phyloP scores from a whole-genome alignment of 2,888 invertebrate genomes.

The Dicycla oo region DNA sequence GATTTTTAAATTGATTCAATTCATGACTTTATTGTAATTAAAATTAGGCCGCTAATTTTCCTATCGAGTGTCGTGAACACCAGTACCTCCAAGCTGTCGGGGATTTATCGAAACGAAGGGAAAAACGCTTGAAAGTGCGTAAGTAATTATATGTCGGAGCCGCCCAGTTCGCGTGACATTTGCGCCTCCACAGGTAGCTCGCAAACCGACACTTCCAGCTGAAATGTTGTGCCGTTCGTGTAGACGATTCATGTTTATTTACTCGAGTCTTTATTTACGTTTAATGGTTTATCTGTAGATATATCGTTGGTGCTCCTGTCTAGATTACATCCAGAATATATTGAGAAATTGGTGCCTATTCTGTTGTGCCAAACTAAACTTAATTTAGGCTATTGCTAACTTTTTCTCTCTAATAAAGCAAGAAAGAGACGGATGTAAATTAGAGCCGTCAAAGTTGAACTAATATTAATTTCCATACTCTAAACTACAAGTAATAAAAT shows the following conservation, averaged over 20 bases:
- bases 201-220: conserved; percentile 59
- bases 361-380: too few relatives aligned
- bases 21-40: background rate
- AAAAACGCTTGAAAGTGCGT: conserved; percentile 38
- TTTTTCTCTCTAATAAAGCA: too few relatives aligned
- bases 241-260: conserved; percentile 50
- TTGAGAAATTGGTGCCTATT: too few relatives aligned
- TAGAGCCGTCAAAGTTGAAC: too few relatives aligned
- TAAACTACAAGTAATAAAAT: too few relatives aligned
- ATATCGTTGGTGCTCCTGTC: background rate
- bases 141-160: conserved; percentile 69
- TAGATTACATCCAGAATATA: background rate
- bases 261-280: conserved; percentile 16
- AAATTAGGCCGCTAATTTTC: background rate
- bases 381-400: too few relatives aligned
- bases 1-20: background rate
- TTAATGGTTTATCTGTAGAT: conserved; percentile 21
- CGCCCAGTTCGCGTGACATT: conserved; percentile 81
- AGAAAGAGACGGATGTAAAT: too few relatives aligned
- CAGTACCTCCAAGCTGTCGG: background rate
- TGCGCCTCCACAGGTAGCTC: conserved; percentile 72
- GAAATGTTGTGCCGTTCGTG: conserved; percentile 46
- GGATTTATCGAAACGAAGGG: conserved; percentile 18
- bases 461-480: too few relatives aligned
- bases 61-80: background rate